Base-by-base conservation (phyloP, 2,113 vertebrate species). In the Mesocricetus auratus region DNA sequence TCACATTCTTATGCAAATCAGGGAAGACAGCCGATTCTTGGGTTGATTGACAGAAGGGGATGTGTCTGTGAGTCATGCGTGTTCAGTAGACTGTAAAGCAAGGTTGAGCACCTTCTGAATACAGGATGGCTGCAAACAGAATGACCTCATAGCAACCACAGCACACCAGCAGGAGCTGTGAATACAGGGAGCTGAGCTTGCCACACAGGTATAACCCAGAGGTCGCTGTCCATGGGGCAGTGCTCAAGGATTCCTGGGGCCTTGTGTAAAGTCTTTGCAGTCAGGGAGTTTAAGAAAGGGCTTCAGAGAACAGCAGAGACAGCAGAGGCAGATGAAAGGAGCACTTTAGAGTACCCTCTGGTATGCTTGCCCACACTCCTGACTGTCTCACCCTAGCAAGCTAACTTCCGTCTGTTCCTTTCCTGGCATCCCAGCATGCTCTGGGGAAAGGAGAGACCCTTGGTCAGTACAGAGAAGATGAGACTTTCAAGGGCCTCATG, bases 361-460 rank as follows among this genome's bases (percentile, higher is more conserved):
- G 71, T 42, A 26, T 8, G 71, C 47, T 85, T 2, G 83, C 29
- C 22, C 69, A 77, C 11, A 64, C 10, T 12, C 21, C 68, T 39
- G 24, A 33, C 75, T 78, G 58, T 29, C 47, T 69, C 0, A 7
- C 68, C 0, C 24, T 47, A 2, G 3, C 12, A 74, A 58, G 1
- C 22, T 10, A 91, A 96, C 97, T 93, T 96, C 79, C 93, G 82
- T 83, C 95, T 1, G 0, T 96, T 64, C 97, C 96, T 89, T 86
- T 96, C 68, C 26, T 21, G 45, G 36, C 56, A 45, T 17, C 42
- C 81, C 58, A 69, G 68, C 60, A 53, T 7, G 45, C 68, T 74
- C 4, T 0, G 19, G 58, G 58, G 50, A 21, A 71, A 5, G 6
- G 33, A 36, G 53, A 68, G 39, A 53, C 19, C 69, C 31, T 8